Conservation (phyloP, 2,888 invertebrate genomes). For the Chloroclysta siterata region DNA sequence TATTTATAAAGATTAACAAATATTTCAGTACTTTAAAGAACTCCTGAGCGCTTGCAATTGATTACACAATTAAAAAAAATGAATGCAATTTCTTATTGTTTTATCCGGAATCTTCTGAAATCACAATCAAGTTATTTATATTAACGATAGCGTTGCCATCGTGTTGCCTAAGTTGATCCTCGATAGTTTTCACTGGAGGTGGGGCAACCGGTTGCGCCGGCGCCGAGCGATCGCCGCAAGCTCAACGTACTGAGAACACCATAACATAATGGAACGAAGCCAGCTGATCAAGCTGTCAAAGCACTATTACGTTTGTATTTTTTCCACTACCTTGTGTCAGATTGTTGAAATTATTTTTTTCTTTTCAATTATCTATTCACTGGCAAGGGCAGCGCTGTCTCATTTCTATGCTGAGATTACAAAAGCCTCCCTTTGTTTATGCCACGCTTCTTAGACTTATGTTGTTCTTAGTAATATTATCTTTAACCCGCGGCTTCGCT, state of each 20-base stretch:
- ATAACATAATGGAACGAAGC: conserved; percentile 4
- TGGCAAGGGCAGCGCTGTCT: neutral
- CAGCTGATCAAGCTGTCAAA: conserved; percentile 5
- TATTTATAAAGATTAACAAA: conserved; percentile 34
- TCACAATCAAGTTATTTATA: neutral
- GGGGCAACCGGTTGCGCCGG: conserved; percentile 39
- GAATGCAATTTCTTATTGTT: neutral
- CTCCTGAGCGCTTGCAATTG: no score
- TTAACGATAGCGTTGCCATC: neutral
- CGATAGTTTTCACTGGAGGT: conserved; percentile 42
- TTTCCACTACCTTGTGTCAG: neutral
- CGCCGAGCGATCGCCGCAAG: conserved; percentile 1
- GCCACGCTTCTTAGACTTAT: neutral
- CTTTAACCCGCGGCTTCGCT: neutral
- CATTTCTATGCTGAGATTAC: neutral
- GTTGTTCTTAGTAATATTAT: neutral
- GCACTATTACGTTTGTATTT: neutral
- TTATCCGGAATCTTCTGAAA: neutral
- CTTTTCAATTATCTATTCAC: neutral
- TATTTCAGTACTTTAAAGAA: neutral
- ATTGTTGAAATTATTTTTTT: neutral
- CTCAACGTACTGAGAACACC: conserved; percentile 7
- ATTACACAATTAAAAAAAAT: neutral
- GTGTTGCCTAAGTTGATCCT: conserved; percentile 39
- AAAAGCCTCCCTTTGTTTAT: neutral